Base-by-base conservation (phyloP, 2,113 vertebrate genomes). In the Dromaius novaehollandiae region DNA sequence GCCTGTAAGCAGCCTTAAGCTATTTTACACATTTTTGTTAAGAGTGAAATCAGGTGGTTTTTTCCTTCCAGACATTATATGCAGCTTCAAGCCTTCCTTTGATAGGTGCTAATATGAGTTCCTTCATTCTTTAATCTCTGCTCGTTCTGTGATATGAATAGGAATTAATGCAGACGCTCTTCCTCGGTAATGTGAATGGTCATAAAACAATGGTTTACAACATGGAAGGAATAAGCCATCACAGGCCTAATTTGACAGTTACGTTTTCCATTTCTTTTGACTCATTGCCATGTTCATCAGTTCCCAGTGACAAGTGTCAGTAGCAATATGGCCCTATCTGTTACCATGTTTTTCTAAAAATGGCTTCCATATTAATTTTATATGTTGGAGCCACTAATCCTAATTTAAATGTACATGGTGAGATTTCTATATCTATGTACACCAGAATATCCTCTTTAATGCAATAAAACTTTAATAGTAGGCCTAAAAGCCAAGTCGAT, bases 61-160 rank as follows among this genome's bases (percentile, higher is more conserved):
- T 86, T 44, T 69, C 96, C 34, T 58, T 18, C 51, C 66, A 88
- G 83, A 85, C 78, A 86, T 82, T 89, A 95, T 86, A 65, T 77
- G 65, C 58, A 75, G 86, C 44, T 95, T 87, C 75, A 81, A 91
- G 36, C n/a, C 61, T 16, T 53, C 71, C 90, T 94, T 88, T 92
- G 89, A 89, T 86, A 75, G 86, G 85, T 60, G 94, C 96, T 95
- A 94, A 84, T 92, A 75, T 40, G 40, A 74, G 71, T 85, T 60
- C 56, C 95, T 81, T 87, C 55, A 60, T 83, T 58, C 96, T 96
- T 65, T 94, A 82, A 96, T 96, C 48, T 89, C 92, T 94, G 95
- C 69, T 74, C 76, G 13, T 83, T 42, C 78, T 89, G 94, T 96
- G 80, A 28, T 66, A 25, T 71, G 44, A 76, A 24, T 13, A 91